These are phyloP conservation scores for Eurytoma adleriae DNA, from an alignment of 2,888 invertebrate genomes.

Conservation along the genomic window DNA sequence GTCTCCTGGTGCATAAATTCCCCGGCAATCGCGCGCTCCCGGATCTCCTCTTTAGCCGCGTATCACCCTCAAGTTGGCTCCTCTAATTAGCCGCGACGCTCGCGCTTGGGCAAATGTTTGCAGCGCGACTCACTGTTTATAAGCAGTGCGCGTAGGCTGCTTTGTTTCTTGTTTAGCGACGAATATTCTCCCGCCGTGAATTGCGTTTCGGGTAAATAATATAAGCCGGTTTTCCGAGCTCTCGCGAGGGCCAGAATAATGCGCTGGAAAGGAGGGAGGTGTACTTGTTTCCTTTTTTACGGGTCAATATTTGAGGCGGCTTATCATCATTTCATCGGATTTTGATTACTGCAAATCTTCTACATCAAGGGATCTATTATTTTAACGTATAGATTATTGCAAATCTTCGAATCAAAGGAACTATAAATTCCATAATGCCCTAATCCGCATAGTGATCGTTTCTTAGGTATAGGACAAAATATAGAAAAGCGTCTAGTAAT, in stretches of 20 bases:
- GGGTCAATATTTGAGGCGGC: too few species aligned
- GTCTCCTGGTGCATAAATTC: not conserved
- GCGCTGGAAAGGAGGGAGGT: not conserved
- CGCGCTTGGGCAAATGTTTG: constrained; percentile 53
- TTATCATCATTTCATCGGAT: too few species aligned
- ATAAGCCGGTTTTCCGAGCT: not conserved
- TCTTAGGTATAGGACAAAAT: too few species aligned
- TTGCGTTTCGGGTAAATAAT: constrained; percentile 50
- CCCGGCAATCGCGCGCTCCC: not conserved
- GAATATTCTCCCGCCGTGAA: constrained; percentile 37
- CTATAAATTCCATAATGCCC: too few species aligned
- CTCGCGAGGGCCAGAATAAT: not conserved
- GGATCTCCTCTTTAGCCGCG: not conserved
- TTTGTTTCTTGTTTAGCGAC: constrained; percentile 50
- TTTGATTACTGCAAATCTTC: too few species aligned
- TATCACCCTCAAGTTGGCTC: constrained; percentile 33
- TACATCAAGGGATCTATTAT: too few species aligned
- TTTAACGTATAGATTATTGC: too few species aligned
- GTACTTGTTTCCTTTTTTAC: too few species aligned
- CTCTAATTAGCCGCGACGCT: constrained; percentile 53
- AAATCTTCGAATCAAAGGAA: too few species aligned
- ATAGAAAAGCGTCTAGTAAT: too few species aligned
- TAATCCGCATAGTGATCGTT: too few species aligned
- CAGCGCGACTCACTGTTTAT: constrained; percentile 47
- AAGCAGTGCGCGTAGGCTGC: constrained; percentile 19